These are phyloP conservation scores for Catostylus mosaicus DNA, from an alignment of 30 jellyfish, hydroid and myxozoan species.

Conservation along the genomic window DNA sequence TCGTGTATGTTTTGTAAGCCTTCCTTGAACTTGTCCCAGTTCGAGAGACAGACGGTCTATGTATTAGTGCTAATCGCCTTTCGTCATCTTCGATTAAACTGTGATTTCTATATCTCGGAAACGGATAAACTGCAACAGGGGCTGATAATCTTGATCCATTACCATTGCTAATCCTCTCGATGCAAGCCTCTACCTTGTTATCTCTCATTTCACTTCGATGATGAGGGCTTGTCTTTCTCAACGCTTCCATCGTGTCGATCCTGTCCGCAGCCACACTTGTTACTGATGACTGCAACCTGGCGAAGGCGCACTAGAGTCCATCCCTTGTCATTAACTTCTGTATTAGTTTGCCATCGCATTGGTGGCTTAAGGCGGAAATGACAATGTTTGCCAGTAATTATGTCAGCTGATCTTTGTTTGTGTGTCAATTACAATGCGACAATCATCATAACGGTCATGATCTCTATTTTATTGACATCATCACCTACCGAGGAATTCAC, in stretches of 20 bases:
- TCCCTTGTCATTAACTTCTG: background rate
- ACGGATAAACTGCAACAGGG: constrained; percentile 61
- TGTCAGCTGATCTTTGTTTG: constrained; percentile 70
- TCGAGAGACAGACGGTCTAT: constrained; percentile 13
- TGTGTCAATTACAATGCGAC: constrained; percentile 59
- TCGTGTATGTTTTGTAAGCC: constrained; percentile 46
- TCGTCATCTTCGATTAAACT: constrained; percentile 24
- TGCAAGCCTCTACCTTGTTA: background rate
- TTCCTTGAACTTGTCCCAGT: constrained; percentile 22
- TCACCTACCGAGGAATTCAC: background rate
- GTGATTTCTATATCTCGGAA: constrained; percentile 33
- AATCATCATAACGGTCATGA: constrained; percentile 70
- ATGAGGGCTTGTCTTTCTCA: background rate
- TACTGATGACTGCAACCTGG: background rate
- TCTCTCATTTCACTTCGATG: background rate
- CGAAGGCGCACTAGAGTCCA: constrained; percentile 47
- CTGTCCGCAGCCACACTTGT: background rate
- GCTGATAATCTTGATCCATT: constrained; percentile 52
- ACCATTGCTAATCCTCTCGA: background rate
- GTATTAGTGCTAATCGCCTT: constrained; percentile 7
- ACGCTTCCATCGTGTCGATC: constrained; percentile 2
- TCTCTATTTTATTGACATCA: constrained; percentile 52
- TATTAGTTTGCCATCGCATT: constrained; percentile 12
- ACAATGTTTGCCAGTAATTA: constrained; percentile 49
- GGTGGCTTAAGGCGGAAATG: constrained; percentile 75